A percentile compares a stretch with the other conserved stretches of the same genome.
Conservation (phyloP, 2,113 vertebrate genomes). For the Carettochelys insculpta region DNA sequence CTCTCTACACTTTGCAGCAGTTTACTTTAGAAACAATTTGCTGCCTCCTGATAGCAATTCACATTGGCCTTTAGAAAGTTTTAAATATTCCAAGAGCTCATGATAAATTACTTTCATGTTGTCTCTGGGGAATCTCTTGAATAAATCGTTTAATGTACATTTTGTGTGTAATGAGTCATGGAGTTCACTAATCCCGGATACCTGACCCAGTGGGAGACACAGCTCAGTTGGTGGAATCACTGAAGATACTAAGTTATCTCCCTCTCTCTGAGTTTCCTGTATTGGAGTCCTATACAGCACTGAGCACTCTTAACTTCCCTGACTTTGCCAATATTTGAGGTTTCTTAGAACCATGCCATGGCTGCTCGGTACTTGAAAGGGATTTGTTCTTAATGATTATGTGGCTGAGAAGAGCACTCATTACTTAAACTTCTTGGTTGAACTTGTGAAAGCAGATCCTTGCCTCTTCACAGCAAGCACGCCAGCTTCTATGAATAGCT, state of each 20-base stretch:
- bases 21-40: neutral
- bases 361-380: neutral
- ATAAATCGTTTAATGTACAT: neutral
- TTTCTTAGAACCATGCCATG: neutral
- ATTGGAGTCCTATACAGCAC: neutral
- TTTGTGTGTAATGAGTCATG: neutral
- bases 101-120: slow-evolving; percentile 15
- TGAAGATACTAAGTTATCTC: neutral
- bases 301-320: neutral
- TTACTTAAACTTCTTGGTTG: neutral
- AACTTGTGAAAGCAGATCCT: neutral
- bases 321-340: neutral
- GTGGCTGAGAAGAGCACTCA: neutral
- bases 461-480: neutral
- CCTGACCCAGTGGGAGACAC: neutral
- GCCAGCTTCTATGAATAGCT: neutral
- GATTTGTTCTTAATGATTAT: neutral
- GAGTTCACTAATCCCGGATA: neutral
- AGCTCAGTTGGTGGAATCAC: neutral
- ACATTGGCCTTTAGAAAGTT: neutral
- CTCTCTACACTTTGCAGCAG: neutral
- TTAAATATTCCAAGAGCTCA: slow-evolving; percentile 6
- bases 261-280: neutral
- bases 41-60: neutral
- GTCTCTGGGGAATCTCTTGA: neutral